Conservation (phyloP, 2,113 vertebrate genomes). For the Mystacornis crossleyi region DNA sequence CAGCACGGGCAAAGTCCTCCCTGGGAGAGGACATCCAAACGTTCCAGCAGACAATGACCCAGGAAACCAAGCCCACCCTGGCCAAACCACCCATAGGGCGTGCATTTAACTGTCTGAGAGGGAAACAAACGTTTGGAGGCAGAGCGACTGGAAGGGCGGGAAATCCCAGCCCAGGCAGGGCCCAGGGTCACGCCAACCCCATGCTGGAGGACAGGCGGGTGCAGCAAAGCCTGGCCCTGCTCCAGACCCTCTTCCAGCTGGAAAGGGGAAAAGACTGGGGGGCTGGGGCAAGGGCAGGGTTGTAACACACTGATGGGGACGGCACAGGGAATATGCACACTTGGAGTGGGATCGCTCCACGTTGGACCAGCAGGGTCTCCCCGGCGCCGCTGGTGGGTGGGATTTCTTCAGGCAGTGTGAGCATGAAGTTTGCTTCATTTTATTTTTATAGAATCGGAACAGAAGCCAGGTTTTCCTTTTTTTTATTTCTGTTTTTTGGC, state of each 20-base stretch:
- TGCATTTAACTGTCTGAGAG: not conserved
- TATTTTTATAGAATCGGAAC: not conserved
- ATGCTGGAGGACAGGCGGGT: not conserved
- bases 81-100: accelerated
- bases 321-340: not conserved
- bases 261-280: not conserved
- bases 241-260: not conserved
- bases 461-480: not conserved
- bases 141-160: accelerated
- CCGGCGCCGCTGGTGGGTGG: accelerated
- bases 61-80: not conserved
- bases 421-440: not conserved
- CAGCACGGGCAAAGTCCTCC: not conserved
- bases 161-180: not conserved
- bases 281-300: not conserved
- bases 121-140: not conserved
- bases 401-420: not conserved
- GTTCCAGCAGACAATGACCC: not conserved
- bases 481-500: not conserved
- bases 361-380: not conserved
- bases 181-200: not conserved
- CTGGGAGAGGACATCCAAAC: not conserved
- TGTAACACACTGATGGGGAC: accelerated
- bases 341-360: accelerated
- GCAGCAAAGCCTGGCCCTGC: not conserved